Evolutionary conservation across 2,797 vertebrate species (phyloP), one percentile per base, ranked within the genome.

Genomic region (Mormyrus proboscirostris): DNA sequence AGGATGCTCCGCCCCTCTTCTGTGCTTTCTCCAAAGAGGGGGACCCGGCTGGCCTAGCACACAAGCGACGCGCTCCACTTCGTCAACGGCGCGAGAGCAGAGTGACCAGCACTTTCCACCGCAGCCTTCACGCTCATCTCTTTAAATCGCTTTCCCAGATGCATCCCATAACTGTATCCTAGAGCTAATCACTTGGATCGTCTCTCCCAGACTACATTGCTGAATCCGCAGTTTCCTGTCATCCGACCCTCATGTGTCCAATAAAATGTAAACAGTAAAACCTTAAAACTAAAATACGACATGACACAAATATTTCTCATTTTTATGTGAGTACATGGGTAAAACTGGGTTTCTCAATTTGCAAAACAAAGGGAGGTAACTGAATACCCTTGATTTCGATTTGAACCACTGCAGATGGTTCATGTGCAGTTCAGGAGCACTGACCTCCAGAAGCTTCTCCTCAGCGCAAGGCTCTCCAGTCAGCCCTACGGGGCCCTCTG

Each of bases 21-120:
- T 90, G 98, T 97, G 88, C 95, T 97, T 95, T 97, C 96, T 87
- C 98, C 98, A 91, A 98, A 95, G n/a, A 99, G 94, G 92, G 97
- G 95, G 90, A 97, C 95, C 57, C 97, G 96, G 91, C 99, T 99
- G 91, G 98, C 97, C 98, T 98, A 49, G 14, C 29, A 29, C 10
- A 85, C 4, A 53, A 85, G 44, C 12, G 22, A 85, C 41, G 14
- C 69, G 25, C 14, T 33, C 14, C 38, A 14, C 1, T 14, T 76
- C 10, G 12, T 76, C 41, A 51, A 22, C 4, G 47, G 22, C 47
- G 4, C 4, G 0, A 14, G 44, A 85, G 10, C 14, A 19, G 33
- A 59, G 50, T 59, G 53, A 87, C 85, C 33, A 38, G 53, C 4
- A 0, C 51, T 53, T 57, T 87, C 33, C 53, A 22, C 4, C 59